Conservation (phyloP, 2,113 vertebrate genomes). For the Kryptolebias marmoratus region DNA sequence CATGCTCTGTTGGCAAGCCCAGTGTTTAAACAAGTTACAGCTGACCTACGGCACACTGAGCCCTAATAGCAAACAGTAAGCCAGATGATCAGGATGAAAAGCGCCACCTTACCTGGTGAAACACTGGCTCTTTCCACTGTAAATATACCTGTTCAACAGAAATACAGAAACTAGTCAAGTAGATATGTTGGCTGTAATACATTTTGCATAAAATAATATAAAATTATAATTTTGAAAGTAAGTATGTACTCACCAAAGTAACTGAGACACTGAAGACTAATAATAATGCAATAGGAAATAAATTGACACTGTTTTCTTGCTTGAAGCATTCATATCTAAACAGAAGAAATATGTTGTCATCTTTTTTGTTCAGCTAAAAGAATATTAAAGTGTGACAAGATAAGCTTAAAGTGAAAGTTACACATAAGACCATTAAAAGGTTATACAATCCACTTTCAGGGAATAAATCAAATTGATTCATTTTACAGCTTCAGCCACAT, state of each 20-base stretch:
- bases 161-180: conserved; percentile 40
- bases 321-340: conserved; percentile 98
- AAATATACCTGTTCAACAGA: conserved; percentile 88
- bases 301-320: conserved; percentile 87
- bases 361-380: not conserved
- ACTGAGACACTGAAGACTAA: conserved; percentile 91
- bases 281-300: conserved; percentile 85
- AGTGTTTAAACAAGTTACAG: conserved; percentile 39
- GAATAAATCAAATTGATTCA: not conserved
- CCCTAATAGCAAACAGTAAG: conserved; percentile 56
- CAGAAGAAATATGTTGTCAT: conserved; percentile 44
- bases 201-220: not conserved
- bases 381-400: not conserved
- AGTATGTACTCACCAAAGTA: conserved; percentile 87
- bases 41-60: conserved; percentile 25
- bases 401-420: conserved; percentile 5
- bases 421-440: not conserved
- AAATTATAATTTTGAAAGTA: not conserved
- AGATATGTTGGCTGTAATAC: not conserved
- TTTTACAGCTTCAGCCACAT: conserved; percentile 10
- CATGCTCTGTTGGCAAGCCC: not conserved
- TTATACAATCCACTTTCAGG: no score
- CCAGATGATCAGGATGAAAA: not conserved
- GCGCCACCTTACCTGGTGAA: conserved; percentile 90
- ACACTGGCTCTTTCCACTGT: conserved; percentile 94